Conservation (phyloP, 2,888 invertebrate genomes). For the Luffia ferchaultella region DNA sequence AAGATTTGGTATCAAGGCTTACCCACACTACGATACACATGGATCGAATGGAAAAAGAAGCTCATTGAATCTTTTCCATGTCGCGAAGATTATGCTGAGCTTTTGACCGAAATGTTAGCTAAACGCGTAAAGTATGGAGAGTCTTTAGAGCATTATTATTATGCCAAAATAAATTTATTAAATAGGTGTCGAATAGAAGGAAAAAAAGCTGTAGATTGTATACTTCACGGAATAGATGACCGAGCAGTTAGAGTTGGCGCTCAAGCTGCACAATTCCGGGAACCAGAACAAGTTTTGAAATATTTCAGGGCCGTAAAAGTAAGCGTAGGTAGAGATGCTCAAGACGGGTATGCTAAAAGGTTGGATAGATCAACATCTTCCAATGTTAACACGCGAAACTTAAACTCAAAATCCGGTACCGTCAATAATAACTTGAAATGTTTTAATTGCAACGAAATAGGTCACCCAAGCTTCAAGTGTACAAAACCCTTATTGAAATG, state of each 20-base stretch:
- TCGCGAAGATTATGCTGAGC: slow-evolving; percentile 4
- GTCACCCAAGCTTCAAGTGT: slow-evolving; percentile 15
- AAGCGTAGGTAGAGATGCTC: slow-evolving; percentile 3
- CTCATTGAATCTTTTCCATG: slow-evolving; percentile 7
- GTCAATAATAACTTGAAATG: slow-evolving; percentile 2
- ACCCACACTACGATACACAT: slow-evolving; percentile 3
- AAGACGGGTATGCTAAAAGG: not conserved
- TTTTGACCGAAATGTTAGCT: slow-evolving; percentile 5
- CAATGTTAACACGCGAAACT: slow-evolving; percentile 1
- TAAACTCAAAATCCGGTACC: slow-evolving; percentile 4
- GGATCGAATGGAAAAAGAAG: slow-evolving; percentile 9
- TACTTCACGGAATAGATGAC: slow-evolving; percentile 15
- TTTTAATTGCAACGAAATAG: slow-evolving; percentile 7
- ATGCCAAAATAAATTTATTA: slow-evolving; percentile 16
- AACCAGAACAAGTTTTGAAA: slow-evolving; percentile 16
- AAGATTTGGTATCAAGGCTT: slow-evolving; percentile 11
- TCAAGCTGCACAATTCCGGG: slow-evolving; percentile 16
- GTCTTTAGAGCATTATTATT: slow-evolving; percentile 16
- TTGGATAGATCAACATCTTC: slow-evolving; percentile 6
- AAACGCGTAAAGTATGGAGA: slow-evolving; percentile 6
- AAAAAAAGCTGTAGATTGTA: slow-evolving; percentile 14
- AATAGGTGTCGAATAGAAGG: slow-evolving; percentile 15
- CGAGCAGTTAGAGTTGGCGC: slow-evolving; percentile 15
- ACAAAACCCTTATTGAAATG: too few relatives aligned
- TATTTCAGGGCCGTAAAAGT: slow-evolving; percentile 8